Evolutionary conservation across 2,888 invertebrate genomes (phyloP), one percentile per base, ranked within the genome.

Genomic region (Drosophila barbarae): DNA sequence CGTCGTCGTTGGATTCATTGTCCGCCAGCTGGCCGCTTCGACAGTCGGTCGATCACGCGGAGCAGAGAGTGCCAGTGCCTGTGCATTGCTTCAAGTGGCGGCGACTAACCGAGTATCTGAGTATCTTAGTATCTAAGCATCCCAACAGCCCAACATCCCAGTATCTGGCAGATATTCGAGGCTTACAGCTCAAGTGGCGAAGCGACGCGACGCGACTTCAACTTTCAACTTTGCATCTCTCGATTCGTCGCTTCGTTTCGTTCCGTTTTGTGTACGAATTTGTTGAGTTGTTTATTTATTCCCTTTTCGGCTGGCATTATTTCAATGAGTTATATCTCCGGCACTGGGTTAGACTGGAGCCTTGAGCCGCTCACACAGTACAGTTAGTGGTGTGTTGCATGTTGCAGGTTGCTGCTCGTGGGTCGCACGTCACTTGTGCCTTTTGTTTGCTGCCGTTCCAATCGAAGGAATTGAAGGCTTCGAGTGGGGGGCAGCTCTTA

Each of bases 31-130:
- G 59, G 13, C 65, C 77, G 69, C 74, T 70, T 84, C 78, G 84
- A 84, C 82, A 78, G 85, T 77, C 84, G 79, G 83, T 79, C 85
- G 79, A 79, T 79, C 79, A 79, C 79, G 85, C 75, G 39, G 71
- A 60, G 60, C 69, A 47, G 61, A 52, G 38, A 39, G 50, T 35
- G 60, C 23, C 35, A 30, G 71, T 23, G 23, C 23, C 23, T 23
- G 23, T 23, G 23, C 23, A 23, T 23, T 63, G 55, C 69, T 65
- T 68, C 53, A 70, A 68, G 68, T 68, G 63, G 35, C 52, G 63
- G 35, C 52, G 47, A 46, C 28, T 49, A 64, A 10, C 39, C 4
- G 9, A 51, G 52, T 21, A 30, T 52, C 21, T 1, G 9, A 51
- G 42, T 51, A 61, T 34, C 49, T 30, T 30, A 10, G 30, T 32